phyloP scores from a whole-genome alignment of 2,888 invertebrate species.

The Tortricodes alternella region DNA sequence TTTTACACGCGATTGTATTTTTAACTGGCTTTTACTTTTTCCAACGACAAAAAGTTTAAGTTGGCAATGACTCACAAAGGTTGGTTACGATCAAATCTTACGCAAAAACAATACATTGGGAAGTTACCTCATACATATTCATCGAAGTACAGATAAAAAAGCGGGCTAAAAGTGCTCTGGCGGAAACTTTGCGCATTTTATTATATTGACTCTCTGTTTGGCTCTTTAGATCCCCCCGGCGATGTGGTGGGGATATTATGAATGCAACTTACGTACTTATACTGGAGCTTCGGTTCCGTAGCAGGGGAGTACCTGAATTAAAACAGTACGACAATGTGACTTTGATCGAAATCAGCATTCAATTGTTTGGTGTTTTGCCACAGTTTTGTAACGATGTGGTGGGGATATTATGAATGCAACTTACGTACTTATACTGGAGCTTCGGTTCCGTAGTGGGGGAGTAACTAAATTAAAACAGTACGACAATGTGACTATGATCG shows the following conservation, averaged over 20 bases:
- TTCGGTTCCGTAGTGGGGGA: neutral
- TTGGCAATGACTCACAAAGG: conserved; percentile 2
- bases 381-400: too few species aligned
- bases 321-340: neutral
- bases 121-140: conserved; percentile 53
- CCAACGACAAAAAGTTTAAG: conserved; percentile 5
- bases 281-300: neutral
- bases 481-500: too few species aligned
- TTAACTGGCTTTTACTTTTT: too few species aligned
- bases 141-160: conserved; percentile 36
- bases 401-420: conserved; percentile 20
- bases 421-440: conserved; percentile 17
- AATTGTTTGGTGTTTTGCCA: too few species aligned
- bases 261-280: conserved; percentile 24
- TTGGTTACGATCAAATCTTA: conserved; percentile 17
- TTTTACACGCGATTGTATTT: too few species aligned
- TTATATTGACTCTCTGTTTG: conserved; percentile 26
- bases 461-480: neutral
- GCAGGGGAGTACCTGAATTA: neutral
- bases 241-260: conserved; percentile 12
- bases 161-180: conserved; percentile 21
- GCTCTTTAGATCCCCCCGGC: conserved; percentile 16
- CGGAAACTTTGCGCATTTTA: conserved; percentile 28
- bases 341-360: too few species aligned
- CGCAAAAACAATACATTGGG: conserved; percentile 33